Conservation (phyloP, 1,140 invertebrate genomes). For the Arion vulgaris region DNA sequence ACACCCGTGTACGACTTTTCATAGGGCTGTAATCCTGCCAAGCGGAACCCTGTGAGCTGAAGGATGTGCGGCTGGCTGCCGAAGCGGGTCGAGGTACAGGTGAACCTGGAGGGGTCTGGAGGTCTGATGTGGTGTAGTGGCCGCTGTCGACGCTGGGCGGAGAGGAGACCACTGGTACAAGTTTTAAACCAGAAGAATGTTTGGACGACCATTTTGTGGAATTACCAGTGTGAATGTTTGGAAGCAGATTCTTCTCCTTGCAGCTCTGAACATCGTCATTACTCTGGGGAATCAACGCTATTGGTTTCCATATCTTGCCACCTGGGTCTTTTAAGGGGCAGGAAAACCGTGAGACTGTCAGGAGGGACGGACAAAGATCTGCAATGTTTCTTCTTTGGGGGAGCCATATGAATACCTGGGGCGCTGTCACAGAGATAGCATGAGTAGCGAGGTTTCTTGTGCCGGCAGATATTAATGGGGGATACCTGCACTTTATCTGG, state of each 20-base stretch:
- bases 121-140: constrained; percentile 54
- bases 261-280: constrained; percentile 16
- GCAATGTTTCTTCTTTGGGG: constrained; percentile 67
- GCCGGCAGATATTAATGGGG: not conserved
- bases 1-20: constrained; percentile 45
- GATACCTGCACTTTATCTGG: not conserved
- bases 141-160: constrained; percentile 51
- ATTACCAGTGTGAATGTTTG: not conserved
- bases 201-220: constrained; percentile 37
- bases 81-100: constrained; percentile 66
- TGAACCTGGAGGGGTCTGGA: constrained; percentile 64
- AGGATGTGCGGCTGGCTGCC: constrained; percentile 53
- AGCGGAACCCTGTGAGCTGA: constrained; percentile 51
- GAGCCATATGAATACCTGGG: constrained; percentile 43
- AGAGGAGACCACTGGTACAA: constrained; percentile 36
- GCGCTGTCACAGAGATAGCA: constrained; percentile 48
- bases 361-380: constrained; percentile 58
- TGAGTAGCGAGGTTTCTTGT: constrained; percentile 14
- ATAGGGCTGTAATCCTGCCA: constrained; percentile 49
- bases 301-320: constrained; percentile 56
- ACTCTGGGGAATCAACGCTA: constrained; percentile 48
- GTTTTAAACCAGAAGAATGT: constrained; percentile 22
- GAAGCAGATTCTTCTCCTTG: constrained; percentile 21
- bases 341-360: constrained; percentile 46
- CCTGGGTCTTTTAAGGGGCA: constrained; percentile 48